These are phyloP conservation scores for Ganaspis brasiliensis DNA, from an alignment of 2,888 invertebrate genomes.

Conservation along the genomic window DNA sequence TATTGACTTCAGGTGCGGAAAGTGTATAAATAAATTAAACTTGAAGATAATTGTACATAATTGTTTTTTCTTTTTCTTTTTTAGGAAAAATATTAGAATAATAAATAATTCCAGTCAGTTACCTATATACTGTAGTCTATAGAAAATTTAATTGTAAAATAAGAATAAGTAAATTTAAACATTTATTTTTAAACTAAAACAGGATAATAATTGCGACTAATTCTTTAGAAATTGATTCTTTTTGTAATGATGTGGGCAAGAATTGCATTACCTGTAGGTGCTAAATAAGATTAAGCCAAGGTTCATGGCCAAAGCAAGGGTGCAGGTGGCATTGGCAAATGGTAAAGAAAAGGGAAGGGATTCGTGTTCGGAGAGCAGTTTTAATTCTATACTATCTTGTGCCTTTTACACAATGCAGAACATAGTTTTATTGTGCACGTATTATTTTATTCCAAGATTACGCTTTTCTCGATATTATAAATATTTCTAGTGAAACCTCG, in stretches of 20 bases:
- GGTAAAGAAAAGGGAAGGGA: constrained; percentile 32
- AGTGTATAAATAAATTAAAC: no score
- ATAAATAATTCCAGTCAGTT: no score
- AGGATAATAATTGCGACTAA: background rate
- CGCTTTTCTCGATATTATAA: constrained; percentile 47
- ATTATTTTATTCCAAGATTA: no score
- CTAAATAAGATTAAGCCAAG: constrained; percentile 39
- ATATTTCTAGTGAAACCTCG: constrained; percentile 62
- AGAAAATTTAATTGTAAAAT: no score
- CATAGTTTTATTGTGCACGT: background rate
- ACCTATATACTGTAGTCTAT: no score
- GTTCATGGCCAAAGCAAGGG: constrained; percentile 35
- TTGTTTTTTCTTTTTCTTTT: no score
- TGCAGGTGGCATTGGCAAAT: constrained; percentile 40
- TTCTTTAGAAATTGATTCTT: background rate
- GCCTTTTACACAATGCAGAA: background rate
- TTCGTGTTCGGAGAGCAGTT: constrained; percentile 5
- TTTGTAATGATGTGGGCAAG: background rate
- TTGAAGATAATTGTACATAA: no score
- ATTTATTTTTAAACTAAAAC: no score
- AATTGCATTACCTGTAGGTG: background rate
- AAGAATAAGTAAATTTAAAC: no score
- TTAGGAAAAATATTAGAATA: no score
- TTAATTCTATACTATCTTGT: background rate
- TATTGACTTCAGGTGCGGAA: no score